Conservation (phyloP, 2,113 vertebrate genomes). For the Eptesicus fuscus region DNA sequence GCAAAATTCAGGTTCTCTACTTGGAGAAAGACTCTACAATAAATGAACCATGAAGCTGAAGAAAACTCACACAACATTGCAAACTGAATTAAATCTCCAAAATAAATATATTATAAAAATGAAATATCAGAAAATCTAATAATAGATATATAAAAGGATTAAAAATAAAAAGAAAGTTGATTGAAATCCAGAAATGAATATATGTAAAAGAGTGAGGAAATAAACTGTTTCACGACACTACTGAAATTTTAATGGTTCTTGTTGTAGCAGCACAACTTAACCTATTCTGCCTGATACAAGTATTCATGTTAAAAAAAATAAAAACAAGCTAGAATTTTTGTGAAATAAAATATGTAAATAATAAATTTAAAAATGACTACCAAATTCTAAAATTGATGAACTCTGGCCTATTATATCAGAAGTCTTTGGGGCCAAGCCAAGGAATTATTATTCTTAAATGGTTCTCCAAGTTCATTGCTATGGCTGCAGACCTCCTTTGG, state of each 20-base stretch:
- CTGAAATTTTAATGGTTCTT: neutral
- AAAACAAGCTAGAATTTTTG: neutral
- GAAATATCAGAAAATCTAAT: neutral
- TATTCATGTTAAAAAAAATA: neutral
- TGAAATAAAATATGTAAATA: neutral
- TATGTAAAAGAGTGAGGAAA: neutral
- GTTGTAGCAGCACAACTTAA: neutral
- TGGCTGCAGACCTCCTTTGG: neutral
- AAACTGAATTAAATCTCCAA: neutral
- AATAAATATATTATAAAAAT: neutral
- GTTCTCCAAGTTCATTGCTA: neutral
- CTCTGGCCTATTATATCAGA: neutral
- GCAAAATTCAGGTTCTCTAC: neutral
- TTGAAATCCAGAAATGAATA: neutral
- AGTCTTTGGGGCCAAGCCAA: neutral
- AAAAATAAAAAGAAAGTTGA: neutral
- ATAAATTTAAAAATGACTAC: neutral
- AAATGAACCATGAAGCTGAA: neutral
- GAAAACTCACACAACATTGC: neutral
- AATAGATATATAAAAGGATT: neutral
- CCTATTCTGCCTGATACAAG: neutral
- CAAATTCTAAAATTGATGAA: neutral
- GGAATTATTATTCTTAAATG: neutral
- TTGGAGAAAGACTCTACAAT: neutral
- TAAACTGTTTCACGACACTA: neutral